Evolutionary conservation across 2,797 vertebrate genomes (phyloP).

Genomic region (Tapirus indicus): DNA sequence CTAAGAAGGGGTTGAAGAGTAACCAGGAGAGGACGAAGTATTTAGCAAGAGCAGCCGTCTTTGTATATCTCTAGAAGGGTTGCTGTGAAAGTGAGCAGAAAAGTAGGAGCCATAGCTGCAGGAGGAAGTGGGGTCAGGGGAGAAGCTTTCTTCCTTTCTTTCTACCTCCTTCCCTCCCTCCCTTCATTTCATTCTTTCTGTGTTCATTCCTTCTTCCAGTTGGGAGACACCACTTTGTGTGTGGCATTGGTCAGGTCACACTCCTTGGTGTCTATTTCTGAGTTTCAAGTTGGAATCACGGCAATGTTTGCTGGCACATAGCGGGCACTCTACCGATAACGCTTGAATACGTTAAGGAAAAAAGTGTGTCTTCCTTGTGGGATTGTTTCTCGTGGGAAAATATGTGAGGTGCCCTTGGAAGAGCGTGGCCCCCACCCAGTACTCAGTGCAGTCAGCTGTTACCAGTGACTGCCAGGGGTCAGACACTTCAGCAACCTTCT

Average conservation of each 20-base stretch:
- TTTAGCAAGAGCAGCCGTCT: background rate
- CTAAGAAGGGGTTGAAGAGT: background rate
- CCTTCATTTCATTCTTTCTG: no score
- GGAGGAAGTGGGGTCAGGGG: background rate
- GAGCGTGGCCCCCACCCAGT: no score
- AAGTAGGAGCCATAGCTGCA: fast-evolving
- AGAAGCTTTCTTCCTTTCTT: background rate
- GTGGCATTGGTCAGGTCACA: background rate
- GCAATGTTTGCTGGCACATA: fast-evolving
- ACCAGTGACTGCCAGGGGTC: background rate
- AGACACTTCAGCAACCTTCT: background rate
- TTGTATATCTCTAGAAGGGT: background rate
- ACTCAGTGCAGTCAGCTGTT: background rate
- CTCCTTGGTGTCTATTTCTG: background rate
- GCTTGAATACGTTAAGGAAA: background rate
- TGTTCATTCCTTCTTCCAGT: background rate
- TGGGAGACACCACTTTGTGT: background rate
- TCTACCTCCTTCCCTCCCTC: no score
- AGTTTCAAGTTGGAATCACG: background rate
- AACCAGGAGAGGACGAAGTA: background rate
- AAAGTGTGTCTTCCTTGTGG: background rate
- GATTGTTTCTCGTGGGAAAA: background rate
- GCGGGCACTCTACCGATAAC: background rate
- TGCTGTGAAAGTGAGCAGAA: background rate
- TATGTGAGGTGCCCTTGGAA: background rate